Evolutionary conservation across 1,140 invertebrate species (phyloP), one percentile per base, ranked within the genome.

Genomic region (Diabrotica undecimpunctata): DNA sequence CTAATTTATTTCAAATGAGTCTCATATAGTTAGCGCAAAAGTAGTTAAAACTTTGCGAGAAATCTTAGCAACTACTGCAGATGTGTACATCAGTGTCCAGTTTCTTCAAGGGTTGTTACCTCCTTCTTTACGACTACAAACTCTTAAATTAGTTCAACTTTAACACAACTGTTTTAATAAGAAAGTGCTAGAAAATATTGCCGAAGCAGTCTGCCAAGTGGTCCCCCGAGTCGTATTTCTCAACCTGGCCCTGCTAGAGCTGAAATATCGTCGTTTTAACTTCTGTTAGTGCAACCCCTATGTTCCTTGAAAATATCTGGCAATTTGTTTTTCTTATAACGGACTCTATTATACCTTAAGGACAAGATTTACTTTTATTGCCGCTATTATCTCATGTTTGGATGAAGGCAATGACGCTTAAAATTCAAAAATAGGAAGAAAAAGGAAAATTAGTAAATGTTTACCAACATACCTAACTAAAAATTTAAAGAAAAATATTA

Each of bases 91-190:
- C 71, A 73, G 69, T 74, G 72, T 74, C 72, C 72, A 62, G 69
- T 66, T 38, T 66, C 65, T 76, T 75, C 72, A 75, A 75, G 74
- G 74, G 74, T 68, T 75, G 74, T 76, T 76, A 74, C 73, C 70
- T 72, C 66, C 72, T 74, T 76, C 74, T 76, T 76, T 76, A 76
- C 73, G 72, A 70, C 53, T 69, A 63, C 51, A 65, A 76, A 76
- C 70, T 76, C 74, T 76, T 76, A 76, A 76, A 76, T 76, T 76
- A 76, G 74, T 75, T 72, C 73, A 72, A 75, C 72, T 76, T 75
- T 72, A 25, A 69, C 73, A 74, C 69, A 75, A 76, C 72, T 76
- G 73, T 68, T 76, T 72, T 75, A 76, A 76, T 76, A 76, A 76
- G 74, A 76, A 75, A 74, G 74, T 76, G 73, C 72, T 62, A 64